A percentile compares a stretch with the other conserved stretches of the same genome.
Evolutionary conservation across 2,888 invertebrate genomes (phyloP).

Genomic region (Archips crataeganus): DNA sequence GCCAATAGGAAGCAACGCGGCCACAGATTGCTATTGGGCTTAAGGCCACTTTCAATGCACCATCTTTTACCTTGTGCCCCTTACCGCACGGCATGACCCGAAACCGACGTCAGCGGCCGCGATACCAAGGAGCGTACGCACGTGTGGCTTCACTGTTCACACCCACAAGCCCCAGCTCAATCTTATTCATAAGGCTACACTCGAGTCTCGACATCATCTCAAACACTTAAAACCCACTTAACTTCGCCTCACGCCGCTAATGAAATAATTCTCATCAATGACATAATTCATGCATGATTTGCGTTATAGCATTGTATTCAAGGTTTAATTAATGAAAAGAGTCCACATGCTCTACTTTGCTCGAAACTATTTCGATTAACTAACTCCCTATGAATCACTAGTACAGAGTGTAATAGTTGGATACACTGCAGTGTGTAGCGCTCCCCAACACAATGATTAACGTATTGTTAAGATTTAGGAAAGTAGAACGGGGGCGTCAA

Average conservation of each 20-base stretch:
- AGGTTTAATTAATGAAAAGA: slow-evolving; percentile 37
- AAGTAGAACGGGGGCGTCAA: slow-evolving; percentile 81
- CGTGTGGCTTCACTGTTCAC: slow-evolving; percentile 44
- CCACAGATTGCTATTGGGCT: slow-evolving; percentile 83
- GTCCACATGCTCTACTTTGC: slow-evolving; percentile 30
- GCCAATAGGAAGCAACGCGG: slow-evolving; percentile 84
- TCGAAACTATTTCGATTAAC: slow-evolving; percentile 16
- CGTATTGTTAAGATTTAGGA: slow-evolving; percentile 78
- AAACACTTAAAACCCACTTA: slow-evolving; percentile 38
- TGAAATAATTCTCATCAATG: slow-evolving; percentile 37
- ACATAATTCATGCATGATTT: slow-evolving; percentile 39
- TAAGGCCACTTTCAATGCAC: slow-evolving; percentile 86
- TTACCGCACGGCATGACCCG: slow-evolving; percentile 79
- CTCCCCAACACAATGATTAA: slow-evolving; percentile 72
- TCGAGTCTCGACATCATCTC: slow-evolving; percentile 25
- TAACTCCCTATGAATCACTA: slow-evolving; percentile 20
- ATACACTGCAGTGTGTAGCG: slow-evolving; percentile 36
- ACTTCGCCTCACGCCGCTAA: slow-evolving; percentile 13
- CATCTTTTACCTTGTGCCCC: slow-evolving; percentile 86
- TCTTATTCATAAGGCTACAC: slow-evolving; percentile 29
- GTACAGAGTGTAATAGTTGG: slow-evolving; percentile 9
- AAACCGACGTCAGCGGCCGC: slow-evolving; percentile 61
- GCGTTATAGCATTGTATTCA: slow-evolving; percentile 25
- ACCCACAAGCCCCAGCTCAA: slow-evolving; percentile 36
- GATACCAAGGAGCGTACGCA: slow-evolving; percentile 44